A percentile compares a stretch with the other conserved stretches of the same genome.
Evolutionary conservation across 1,140 invertebrate species (phyloP).

Genomic region (Globodera rostochiensis): DNA sequence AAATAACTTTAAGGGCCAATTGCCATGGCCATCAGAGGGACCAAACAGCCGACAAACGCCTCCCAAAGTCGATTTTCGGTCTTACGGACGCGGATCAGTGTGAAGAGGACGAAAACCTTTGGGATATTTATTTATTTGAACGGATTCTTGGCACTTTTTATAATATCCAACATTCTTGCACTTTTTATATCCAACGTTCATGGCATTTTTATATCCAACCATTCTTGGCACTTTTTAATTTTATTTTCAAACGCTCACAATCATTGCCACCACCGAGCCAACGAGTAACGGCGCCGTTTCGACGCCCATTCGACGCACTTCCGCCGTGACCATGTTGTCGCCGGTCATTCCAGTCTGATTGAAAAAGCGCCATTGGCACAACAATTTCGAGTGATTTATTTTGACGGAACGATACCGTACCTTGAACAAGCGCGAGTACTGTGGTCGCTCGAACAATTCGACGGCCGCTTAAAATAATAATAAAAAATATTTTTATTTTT

Average conservation of each 20-base stretch:
- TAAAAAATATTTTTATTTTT: not conserved
- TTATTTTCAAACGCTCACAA: conserved; percentile 24
- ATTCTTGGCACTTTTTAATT: not conserved
- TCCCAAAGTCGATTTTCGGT: conserved; percentile 51
- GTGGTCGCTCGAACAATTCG: conserved; percentile 51
- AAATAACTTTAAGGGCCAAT: not conserved
- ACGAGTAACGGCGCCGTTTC: conserved; percentile 58
- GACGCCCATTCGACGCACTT: conserved; percentile 62
- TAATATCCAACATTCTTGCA: not conserved
- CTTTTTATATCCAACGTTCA: conserved; percentile 1
- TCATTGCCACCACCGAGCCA: conserved; percentile 60
- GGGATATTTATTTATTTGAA: not conserved
- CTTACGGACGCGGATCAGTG: conserved; percentile 15
- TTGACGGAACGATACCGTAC: conserved; percentile 26
- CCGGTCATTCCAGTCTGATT: conserved; percentile 60
- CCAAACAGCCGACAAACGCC: conserved; percentile 57
- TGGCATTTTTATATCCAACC: not conserved
- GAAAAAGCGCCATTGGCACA: not conserved
- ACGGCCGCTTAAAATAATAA: conserved; percentile 44
- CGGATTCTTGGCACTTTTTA: not conserved
- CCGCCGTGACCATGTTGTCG: conserved; percentile 58
- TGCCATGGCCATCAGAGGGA: conserved; percentile 58
- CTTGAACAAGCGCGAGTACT: conserved; percentile 56
- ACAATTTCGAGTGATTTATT: not conserved
- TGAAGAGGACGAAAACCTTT: conserved; percentile 23